phyloP scores from a whole-genome alignment of 2,888 invertebrate species.

The Hedya salicella region DNA sequence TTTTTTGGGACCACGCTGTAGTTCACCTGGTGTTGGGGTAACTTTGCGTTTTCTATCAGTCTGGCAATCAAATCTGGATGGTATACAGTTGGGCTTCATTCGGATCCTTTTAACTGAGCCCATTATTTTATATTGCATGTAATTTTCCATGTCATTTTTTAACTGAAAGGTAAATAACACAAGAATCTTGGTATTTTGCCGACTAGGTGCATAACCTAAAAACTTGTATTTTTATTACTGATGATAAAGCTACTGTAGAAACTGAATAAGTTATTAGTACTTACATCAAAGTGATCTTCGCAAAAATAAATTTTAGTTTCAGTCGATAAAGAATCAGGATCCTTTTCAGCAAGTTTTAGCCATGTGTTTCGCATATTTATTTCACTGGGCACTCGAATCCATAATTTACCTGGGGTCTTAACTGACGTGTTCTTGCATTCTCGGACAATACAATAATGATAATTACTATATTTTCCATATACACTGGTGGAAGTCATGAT shows the following conservation, averaged over 20 bases:
- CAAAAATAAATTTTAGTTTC: conserved; percentile 30
- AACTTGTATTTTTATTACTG: not conserved
- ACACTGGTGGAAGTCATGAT: no score
- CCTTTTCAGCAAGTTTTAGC: conserved; percentile 30
- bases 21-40: not conserved
- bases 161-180: conserved; percentile 33
- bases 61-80: conserved; percentile 4
- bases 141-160: conserved; percentile 43
- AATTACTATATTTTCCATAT: conserved; percentile 16
- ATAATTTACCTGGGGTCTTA: conserved; percentile 7
- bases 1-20: not conserved
- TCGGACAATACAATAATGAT: conserved; percentile 17
- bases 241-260: not conserved
- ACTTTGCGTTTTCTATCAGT: not conserved
- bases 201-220: not conserved
- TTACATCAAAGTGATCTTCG: conserved; percentile 43
- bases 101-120: conserved; percentile 40
- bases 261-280: conserved; percentile 5
- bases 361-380: not conserved
- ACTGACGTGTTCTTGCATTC: conserved; percentile 8
- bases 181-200: not conserved
- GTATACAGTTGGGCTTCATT: conserved; percentile 31
- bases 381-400: not conserved
- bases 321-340: conserved; percentile 27
- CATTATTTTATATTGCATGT: conserved; percentile 43